Conservation (phyloP, 2,113 vertebrate species). For the Ctenomys sociabilis region DNA sequence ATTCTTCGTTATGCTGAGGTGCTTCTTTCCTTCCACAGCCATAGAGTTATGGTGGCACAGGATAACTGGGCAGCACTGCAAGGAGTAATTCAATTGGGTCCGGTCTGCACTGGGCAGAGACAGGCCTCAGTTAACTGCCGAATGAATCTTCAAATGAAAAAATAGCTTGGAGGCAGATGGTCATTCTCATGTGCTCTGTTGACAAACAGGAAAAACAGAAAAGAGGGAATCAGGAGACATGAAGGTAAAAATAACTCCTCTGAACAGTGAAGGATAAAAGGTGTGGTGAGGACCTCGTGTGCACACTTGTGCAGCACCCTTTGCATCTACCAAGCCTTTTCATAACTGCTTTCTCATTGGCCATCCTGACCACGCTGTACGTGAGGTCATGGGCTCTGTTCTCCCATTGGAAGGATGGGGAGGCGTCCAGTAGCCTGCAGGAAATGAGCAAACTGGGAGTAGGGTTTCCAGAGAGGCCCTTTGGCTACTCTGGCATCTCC, state of each 20-base stretch:
- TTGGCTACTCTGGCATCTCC: not conserved
- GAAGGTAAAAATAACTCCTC: not conserved
- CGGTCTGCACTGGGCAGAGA: not conserved
- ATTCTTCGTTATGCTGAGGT: not conserved
- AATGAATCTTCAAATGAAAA: not conserved
- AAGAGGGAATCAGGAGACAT: not conserved
- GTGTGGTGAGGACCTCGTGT: not conserved
- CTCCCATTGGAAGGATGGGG: not conserved
- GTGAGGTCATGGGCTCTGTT: not conserved
- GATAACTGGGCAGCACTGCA: slow-evolving; percentile 6
- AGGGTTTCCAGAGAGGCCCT: not conserved
- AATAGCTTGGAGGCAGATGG: slow-evolving; percentile 4
- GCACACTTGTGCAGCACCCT: not conserved
- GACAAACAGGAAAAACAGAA: slow-evolving; percentile 40
- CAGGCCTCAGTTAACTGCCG: not conserved
- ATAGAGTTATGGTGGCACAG: not conserved
- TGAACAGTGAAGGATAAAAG: not conserved
- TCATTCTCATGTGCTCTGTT: slow-evolving; percentile 19
- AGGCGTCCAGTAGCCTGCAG: not conserved
- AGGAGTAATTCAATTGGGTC: slow-evolving; percentile 46
- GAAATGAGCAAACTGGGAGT: not conserved
- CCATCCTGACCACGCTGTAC: not conserved
- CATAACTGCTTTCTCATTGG: not conserved
- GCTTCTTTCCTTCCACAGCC: not conserved
- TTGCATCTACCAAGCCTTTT: not conserved